Evolutionary conservation across 1,140 invertebrate species (phyloP), one percentile per base, ranked within the genome.

Genomic region (Psix sp.): DNA sequence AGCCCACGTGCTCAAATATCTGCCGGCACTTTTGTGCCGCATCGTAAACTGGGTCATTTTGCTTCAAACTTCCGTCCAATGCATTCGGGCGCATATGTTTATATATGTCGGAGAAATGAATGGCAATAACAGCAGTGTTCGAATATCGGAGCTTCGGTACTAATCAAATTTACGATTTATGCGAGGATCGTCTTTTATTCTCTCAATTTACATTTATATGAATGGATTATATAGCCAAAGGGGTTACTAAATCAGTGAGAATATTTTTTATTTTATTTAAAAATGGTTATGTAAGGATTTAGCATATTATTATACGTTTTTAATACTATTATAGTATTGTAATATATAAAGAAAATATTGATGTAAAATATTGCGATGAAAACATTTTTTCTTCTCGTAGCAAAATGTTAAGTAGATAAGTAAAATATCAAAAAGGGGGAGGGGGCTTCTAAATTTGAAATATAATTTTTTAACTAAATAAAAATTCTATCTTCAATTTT

Each of bases 21-120:
- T 49, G 66, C 42, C 40, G 57, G 66, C 62, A 39, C 33, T 66
- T 56, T 56, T 26, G 62, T 38, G 52, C 57, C 42, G 43, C 49
- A 36, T 62, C 56, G 39, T 71, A 71, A 71, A 71, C 66, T 71
- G 66, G 66, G 66, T 71, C 66, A 57, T 71, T 71, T 56, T 56
- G 29, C 36, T 3, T 48, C 39, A 13, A 57, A 71, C 66, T 71
- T 71, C 56, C 66, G 49, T 13, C 16, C 63, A 20, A 29, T 48
- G n/a, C 38, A 35, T 17, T 21, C 14, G 21, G 14, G 45, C 45
- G 65, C 46, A 24, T 43, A 57, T 49, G 42, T 40, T 49, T 48
- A 39, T 62, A 20, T 17, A 39, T 46, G 11, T 0, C 35, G 21
- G 13, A 54, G 48, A 60, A 73, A 49, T 73, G 60, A 63, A 40